These are phyloP conservation scores for Cyphomyrmex costatus DNA, from an alignment of 1,140 invertebrate genomes.

Conservation along the genomic window DNA sequence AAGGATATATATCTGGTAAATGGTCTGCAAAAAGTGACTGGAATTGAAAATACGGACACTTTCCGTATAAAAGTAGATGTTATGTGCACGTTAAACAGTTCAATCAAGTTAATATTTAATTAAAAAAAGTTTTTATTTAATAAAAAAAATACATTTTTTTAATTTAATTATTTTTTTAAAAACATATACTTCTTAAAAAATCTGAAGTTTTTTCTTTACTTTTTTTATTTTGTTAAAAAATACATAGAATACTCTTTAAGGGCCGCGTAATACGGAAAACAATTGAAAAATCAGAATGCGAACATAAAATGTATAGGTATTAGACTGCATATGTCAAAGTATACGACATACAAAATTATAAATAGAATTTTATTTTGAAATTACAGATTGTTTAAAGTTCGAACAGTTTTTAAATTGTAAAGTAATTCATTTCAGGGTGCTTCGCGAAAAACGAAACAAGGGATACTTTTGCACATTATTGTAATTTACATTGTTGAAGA, in stretches of 20 bases:
- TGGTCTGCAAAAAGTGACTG: too few relatives aligned
- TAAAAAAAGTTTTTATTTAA: too few relatives aligned
- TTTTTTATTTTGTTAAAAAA: too few relatives aligned
- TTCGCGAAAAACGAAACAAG: conserved; percentile 14
- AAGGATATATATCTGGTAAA: too few relatives aligned
- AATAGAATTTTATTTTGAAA: background rate
- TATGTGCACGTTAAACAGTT: too few relatives aligned
- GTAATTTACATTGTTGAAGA: conserved; percentile 12
- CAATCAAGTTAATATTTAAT: too few relatives aligned
- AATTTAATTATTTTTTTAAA: too few relatives aligned
- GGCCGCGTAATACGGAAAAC: background rate
- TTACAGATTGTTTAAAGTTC: background rate
- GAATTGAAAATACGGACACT: too few relatives aligned
- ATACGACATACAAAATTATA: background rate
- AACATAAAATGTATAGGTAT: background rate
- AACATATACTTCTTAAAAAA: too few relatives aligned
- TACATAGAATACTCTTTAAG: background rate
- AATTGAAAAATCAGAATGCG: background rate
- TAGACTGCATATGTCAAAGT: background rate
- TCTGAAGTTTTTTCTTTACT: too few relatives aligned
- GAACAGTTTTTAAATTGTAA: background rate
- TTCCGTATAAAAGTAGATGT: too few relatives aligned
- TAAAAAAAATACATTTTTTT: too few relatives aligned
- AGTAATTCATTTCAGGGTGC: background rate
- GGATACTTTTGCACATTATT: conserved; percentile 1